Percentiles rank a stretch among this genome's conserved stretches.
Conservation (phyloP, 2,797 vertebrate species). For the Geotria australis region DNA sequence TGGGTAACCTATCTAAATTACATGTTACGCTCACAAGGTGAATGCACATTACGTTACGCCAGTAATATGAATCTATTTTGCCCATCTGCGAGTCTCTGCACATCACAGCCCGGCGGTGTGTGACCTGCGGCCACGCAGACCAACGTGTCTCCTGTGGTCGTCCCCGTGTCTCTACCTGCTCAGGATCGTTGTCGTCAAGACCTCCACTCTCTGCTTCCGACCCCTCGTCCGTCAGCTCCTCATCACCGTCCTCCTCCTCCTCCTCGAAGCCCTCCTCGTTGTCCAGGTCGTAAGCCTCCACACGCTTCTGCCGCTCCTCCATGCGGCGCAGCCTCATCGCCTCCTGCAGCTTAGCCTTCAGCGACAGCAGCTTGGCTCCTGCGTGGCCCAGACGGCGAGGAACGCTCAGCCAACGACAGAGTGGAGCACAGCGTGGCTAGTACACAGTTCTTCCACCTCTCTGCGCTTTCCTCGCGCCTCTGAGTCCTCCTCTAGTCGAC, state of each 20-base stretch:
- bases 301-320: slow-evolving; percentile 44
- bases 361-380: slow-evolving; percentile 50
- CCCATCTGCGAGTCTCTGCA: too few relatives aligned
- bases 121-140: too few relatives aligned
- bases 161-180: neutral
- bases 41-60: too few relatives aligned
- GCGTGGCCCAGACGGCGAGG: neutral
- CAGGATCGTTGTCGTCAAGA: neutral
- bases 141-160: neutral
- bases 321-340: slow-evolving; percentile 58
- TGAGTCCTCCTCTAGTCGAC: too few relatives aligned
- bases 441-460: too few relatives aligned
- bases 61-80: too few relatives aligned
- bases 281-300: slow-evolving; percentile 42
- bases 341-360: slow-evolving; percentile 67
- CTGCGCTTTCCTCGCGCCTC: too few relatives aligned
- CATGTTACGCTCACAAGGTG: too few relatives aligned
- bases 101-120: too few relatives aligned
- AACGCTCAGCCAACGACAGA: too few relatives aligned
- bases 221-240: slow-evolving; percentile 1
- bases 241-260: slow-evolving; percentile 40
- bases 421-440: too few relatives aligned
- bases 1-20: too few relatives aligned
- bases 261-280: slow-evolving; percentile 43
- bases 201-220: neutral